phyloP scores from a whole-genome alignment of 2,888 invertebrate species.

The Drosophila peninsularis region DNA sequence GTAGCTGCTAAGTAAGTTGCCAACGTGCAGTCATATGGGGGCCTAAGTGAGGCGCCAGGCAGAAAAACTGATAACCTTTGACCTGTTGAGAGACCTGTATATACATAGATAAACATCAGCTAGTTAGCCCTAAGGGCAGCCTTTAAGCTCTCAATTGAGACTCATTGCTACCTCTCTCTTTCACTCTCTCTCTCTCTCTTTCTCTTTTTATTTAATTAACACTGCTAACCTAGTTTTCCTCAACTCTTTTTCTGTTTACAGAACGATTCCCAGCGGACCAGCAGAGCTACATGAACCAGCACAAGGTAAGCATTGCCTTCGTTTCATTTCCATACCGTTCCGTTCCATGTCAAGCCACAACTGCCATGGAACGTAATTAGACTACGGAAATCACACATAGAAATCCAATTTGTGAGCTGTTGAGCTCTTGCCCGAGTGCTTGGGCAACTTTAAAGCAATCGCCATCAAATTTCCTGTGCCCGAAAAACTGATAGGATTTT shows the following conservation, averaged over 20 bases:
- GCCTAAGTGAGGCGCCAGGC: conserved; percentile 8
- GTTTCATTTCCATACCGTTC: neutral
- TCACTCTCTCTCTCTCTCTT: neutral
- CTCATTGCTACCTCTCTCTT: neutral
- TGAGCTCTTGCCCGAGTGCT: conserved; percentile 12
- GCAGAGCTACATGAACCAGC: neutral
- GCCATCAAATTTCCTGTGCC: conserved; percentile 68
- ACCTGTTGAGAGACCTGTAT: neutral
- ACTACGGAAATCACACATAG: conserved; percentile 63
- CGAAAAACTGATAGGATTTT: conserved; percentile 52
- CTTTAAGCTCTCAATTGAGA: neutral
- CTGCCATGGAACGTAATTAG: conserved; percentile 30
- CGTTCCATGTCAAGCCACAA: conserved; percentile 19
- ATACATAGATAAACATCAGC: neutral
- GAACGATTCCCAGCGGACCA: conserved; percentile 32
- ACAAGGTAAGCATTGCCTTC: conserved; percentile 41
- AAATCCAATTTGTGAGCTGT: conserved; percentile 63
- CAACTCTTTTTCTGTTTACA: conserved; percentile 31
- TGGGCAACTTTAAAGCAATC: conserved; percentile 57
- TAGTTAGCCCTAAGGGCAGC: neutral
- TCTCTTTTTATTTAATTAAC: conserved; percentile 22
- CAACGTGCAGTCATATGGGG: conserved; percentile 31
- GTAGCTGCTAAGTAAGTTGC: conserved; percentile 33
- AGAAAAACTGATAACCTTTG: conserved; percentile 6
- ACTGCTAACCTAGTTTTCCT: conserved; percentile 40